Evolutionary conservation across 37 sponge, comb jelly and placozoan genomes (phyloP), one percentile per base, ranked within the genome.

Genomic region (Corticium candelabrum): DNA sequence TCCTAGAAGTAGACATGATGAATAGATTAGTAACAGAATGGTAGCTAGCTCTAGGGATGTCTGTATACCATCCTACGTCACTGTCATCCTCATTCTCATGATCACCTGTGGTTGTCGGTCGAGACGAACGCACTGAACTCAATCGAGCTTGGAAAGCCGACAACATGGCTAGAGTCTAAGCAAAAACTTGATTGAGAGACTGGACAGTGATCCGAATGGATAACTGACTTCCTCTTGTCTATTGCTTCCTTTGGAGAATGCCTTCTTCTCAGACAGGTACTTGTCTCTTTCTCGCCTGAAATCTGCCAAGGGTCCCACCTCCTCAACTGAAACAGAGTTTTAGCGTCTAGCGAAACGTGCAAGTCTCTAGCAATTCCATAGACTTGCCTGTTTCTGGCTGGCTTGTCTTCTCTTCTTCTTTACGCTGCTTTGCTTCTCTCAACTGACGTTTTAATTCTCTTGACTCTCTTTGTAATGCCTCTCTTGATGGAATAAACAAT

Each of bases 1-100:
- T 39, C 92, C 92, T 91, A 70, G 29, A 88, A 7, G 3, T 5
- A 15, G 40, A 32, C 76, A 75, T 27, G 27, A 74, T n/a, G n/a
- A n/a, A n/a, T n/a, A n/a, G n/a, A n/a, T n/a, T n/a, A n/a, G 30
- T 31, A 31, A 68, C 1, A 68, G 68, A n/a, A n/a, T n/a, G n/a
- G n/a, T n/a, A n/a, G n/a, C n/a, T n/a, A n/a, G n/a, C n/a, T n/a
- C n/a, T n/a, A n/a, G n/a, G n/a, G n/a, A n/a, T n/a, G n/a, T n/a
- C n/a, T n/a, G 62, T 21, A 50, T 50, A 50, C 62, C 62, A 50
- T 27, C 21, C n/a, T n/a, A n/a, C 62, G 62, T 50, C 62, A 50
- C 15, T 50, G 15, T 50, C 62, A 21, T 50, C 62, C 15, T 21
- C 62, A 27, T 21, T 50, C 15, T 21, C 21, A 11, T 50, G 11